These are phyloP conservation scores for Diachrysia chrysitis DNA, from an alignment of 2,888 invertebrate genomes.

Conservation along the genomic window DNA sequence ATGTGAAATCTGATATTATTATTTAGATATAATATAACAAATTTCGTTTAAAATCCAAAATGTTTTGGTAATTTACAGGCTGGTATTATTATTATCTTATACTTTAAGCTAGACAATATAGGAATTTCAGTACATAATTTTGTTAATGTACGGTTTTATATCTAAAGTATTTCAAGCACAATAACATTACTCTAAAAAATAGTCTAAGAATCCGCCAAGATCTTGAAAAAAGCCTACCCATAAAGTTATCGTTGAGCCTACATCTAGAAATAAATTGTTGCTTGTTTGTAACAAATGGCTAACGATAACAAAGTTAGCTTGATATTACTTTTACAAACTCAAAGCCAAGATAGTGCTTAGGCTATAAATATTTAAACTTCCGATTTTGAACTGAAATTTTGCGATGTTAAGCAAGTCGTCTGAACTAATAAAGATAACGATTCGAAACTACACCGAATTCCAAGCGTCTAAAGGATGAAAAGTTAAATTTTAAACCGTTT, in stretches of 20 bases:
- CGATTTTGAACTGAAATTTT: constrained; percentile 21
- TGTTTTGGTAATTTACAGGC: too few species aligned
- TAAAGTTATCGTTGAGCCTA: constrained; percentile 22
- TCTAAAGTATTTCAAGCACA: neutral
- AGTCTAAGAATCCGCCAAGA: constrained; percentile 12
- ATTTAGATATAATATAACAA: too few species aligned
- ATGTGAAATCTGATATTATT: too few species aligned
- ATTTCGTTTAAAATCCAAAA: too few species aligned
- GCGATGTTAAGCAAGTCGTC: constrained; percentile 23
- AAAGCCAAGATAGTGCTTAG: constrained; percentile 22
- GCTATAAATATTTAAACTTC: constrained; percentile 30
- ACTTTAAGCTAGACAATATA: too few species aligned
- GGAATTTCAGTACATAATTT: too few species aligned
- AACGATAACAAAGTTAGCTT: constrained; percentile 22
- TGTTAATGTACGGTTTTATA: neutral
- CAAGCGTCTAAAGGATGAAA: constrained; percentile 23
- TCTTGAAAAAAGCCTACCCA: neutral
- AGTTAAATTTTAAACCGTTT: constrained; percentile 46
- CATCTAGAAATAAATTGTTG: constrained; percentile 37
- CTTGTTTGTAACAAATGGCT: constrained; percentile 29
- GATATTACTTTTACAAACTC: constrained; percentile 23
- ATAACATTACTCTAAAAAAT: constrained; percentile 9
- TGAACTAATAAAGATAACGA: constrained; percentile 55
- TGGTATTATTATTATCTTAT: too few species aligned
- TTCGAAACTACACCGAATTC: constrained; percentile 33